Evolutionary conservation across 1,140 invertebrate genomes (phyloP).

Genomic region (Oryctes rhinoceros): DNA sequence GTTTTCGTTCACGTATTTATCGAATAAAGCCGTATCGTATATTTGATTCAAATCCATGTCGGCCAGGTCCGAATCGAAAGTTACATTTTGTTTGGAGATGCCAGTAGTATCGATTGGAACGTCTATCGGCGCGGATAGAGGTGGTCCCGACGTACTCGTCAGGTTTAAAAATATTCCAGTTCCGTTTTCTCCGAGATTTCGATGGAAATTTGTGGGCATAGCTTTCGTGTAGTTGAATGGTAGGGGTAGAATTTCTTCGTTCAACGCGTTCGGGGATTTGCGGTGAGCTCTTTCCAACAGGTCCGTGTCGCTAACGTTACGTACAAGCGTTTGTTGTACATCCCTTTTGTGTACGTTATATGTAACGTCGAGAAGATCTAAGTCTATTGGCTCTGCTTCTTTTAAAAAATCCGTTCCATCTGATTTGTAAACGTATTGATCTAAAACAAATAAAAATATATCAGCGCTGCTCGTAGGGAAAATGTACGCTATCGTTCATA

Average conservation of each 20-base stretch:
- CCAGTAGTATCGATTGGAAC: constrained; percentile 38
- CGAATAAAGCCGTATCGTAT: constrained; percentile 42
- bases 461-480: not conserved
- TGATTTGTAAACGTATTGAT: constrained; percentile 18
- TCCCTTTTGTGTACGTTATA: constrained; percentile 18
- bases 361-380: not conserved
- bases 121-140: constrained; percentile 37
- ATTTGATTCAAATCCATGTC: constrained; percentile 12
- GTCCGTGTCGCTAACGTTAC: not conserved
- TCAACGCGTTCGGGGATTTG: not conserved
- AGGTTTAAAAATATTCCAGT: constrained; percentile 49
- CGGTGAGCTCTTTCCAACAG: constrained; percentile 3
- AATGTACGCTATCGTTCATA: too few relatives aligned
- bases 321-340: not conserved
- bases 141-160: constrained; percentile 41
- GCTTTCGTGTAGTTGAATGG: constrained; percentile 1
- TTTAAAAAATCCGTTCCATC: constrained; percentile 7
- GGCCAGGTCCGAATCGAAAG: constrained; percentile 46
- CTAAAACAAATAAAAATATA: not conserved
- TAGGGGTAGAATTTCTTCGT: not conserved
- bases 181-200: constrained; percentile 57
- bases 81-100: constrained; percentile 40
- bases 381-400: not conserved
- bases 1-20: constrained; percentile 18
- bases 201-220: constrained; percentile 24